Conservation (phyloP, 2,888 invertebrate species). For the Sarcophaga subvicina region DNA sequence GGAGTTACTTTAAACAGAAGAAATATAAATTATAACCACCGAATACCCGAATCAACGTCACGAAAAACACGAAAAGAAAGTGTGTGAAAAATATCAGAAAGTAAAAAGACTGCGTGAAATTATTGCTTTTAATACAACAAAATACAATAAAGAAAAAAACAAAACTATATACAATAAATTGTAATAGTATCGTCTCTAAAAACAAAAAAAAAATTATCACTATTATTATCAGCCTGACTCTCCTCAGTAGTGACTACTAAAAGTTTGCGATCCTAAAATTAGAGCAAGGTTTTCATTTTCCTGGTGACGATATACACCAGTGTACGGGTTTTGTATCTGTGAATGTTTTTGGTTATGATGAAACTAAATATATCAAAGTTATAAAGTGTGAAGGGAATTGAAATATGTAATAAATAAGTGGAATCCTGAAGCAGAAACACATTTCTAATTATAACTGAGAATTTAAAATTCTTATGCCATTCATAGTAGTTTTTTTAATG, state of each 20-base stretch:
- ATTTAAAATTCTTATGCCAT: background rate
- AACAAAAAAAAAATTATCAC: background rate
- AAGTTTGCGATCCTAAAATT: conserved; percentile 43
- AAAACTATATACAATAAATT: background rate
- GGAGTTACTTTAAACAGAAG: background rate
- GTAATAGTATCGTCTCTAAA: background rate
- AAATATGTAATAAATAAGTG: background rate
- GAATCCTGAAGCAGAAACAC: background rate
- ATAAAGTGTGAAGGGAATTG: conserved; percentile 10
- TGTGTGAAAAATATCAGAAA: conserved; percentile 50
- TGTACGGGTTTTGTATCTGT: conserved; percentile 27
- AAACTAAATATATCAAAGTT: conserved; percentile 27
- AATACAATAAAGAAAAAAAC: conserved; percentile 23
- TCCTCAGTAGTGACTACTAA: background rate
- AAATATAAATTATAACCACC: conserved; percentile 42
- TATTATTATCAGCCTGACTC: background rate
- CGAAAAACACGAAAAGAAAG: conserved; percentile 65
- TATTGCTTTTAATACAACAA: conserved; percentile 17
- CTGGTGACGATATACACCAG: conserved; percentile 38
- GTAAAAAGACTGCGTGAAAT: conserved; percentile 42
- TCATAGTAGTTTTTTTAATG: background rate
- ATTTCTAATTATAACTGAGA: background rate
- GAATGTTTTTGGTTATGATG: conserved; percentile 29
- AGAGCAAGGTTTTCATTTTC: conserved; percentile 63
- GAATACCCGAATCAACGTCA: conserved; percentile 65